These are phyloP conservation scores for Pseudeuparius sepicola DNA, from an alignment of 2,888 invertebrate genomes.

Conservation along the genomic window DNA sequence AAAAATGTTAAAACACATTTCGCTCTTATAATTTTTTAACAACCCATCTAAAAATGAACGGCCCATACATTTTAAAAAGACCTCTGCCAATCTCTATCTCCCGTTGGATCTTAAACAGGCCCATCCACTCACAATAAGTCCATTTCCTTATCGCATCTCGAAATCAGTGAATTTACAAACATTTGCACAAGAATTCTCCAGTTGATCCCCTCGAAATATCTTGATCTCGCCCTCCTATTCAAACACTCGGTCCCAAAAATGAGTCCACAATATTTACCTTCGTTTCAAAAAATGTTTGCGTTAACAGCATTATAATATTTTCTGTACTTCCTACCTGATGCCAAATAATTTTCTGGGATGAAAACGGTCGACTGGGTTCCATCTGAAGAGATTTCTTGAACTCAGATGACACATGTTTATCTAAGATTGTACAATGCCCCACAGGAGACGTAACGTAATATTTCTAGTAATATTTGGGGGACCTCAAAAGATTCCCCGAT, in stretches of 20 bases:
- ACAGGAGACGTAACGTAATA: constrained; percentile 31
- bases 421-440: constrained; percentile 26
- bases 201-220: constrained; percentile 24
- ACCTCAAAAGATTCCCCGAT: constrained; percentile 28
- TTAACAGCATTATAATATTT: constrained; percentile 22
- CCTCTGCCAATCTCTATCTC: constrained; percentile 2
- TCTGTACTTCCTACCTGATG: constrained; percentile 28
- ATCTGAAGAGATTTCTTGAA: constrained; percentile 28
- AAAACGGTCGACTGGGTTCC: constrained; percentile 29
- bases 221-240: too few species aligned
- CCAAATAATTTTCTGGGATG: constrained; percentile 16
- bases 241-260: too few species aligned
- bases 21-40: too few species aligned
- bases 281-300: constrained; percentile 24
- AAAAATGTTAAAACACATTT: too few species aligned
- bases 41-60: too few species aligned
- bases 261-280: constrained; percentile 18
- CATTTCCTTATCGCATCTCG: constrained; percentile 22
- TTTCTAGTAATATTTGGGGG: constrained; percentile 32
- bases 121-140: constrained; percentile 20
- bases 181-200: constrained; percentile 27
- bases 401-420: constrained; percentile 33
- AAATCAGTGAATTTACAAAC: constrained; percentile 21
- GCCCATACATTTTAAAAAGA: too few species aligned
- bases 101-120: neutral